Base-by-base conservation (phyloP, 2,797 vertebrate genomes). In the Oreortyx pictus region DNA sequence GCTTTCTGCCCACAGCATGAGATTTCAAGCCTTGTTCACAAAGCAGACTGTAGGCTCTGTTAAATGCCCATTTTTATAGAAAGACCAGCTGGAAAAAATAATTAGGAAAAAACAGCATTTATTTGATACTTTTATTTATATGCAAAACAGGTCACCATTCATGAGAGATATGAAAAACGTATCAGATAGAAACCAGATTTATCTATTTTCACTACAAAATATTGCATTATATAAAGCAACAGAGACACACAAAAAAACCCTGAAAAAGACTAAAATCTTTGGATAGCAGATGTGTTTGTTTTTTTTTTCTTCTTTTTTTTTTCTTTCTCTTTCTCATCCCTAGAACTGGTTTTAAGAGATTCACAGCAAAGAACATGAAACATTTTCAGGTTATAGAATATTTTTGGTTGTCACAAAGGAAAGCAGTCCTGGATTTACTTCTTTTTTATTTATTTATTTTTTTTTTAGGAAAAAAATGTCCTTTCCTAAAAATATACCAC, bases 231-330 rank as follows among this genome's bases (percentile, higher is more conserved):
- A 98, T 98, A 98, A 99, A 99, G 98, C 98, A 98, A 99, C 98
- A 98, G 97, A 98, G 98, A 98, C 98, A 97, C 98, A 98, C 98
- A 98, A 98, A 98, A 98, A 98, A 98, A 98, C 98, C 98, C 98
- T 98, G 98, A 98, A 98, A 99, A 98, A 98, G 98, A 98, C 98
- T 98, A 98, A 98, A 98, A 98, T 99, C 98, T 99, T 99, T 99
- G 98, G 98, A 98, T 99, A 98, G 98, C 98, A 98, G 98, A 98
- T 98, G 98, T 98, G 95, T 9, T 41, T 93, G 20, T 96, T 96
- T 94, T 88, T 72, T 88, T 66, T 90, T 75, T 65, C 96, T 93
- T 92, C 86, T 97, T 98, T 41, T 41, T 41, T 96, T 94, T 89
- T 74, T 88, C 68, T 89, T 77, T 67, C 96, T 93, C 94, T 96